Evolutionary conservation across 30 jellyfish, hydroid and myxozoan genomes (phyloP).

Genomic region (Phacellophora camtschatica): DNA sequence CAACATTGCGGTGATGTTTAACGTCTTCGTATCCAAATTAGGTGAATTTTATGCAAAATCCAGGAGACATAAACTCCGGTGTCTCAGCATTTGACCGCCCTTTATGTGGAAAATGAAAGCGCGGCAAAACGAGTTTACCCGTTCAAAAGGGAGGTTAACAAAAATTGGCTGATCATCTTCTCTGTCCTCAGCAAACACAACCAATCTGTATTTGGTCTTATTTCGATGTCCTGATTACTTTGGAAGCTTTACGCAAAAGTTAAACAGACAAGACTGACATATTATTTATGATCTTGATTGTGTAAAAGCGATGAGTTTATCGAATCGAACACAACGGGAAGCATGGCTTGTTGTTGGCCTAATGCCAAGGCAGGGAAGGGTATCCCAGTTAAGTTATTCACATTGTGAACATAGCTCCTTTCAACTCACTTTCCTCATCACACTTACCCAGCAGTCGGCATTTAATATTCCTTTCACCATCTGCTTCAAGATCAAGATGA

Average conservation of each 20-base stretch:
- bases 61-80: no score
- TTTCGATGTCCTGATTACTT: no score
- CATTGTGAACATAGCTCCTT: conserved; percentile 20
- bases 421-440: not conserved
- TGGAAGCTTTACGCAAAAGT: no score
- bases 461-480: not conserved
- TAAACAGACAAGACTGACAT: no score
- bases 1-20: no score
- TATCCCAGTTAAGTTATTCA: no score
- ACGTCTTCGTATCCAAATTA: no score
- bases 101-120: conserved; percentile 51
- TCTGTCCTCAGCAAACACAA: not conserved
- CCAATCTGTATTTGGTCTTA: not conserved
- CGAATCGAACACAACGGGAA: conserved; percentile 22
- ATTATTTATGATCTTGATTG: not conserved
- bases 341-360: conserved; percentile 67
- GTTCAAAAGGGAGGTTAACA: not conserved
- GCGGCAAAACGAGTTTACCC: conserved; percentile 78
- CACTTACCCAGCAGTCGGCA: conserved; percentile 6
- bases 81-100: conserved; percentile 68
- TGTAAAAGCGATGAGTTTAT: conserved; percentile 7
- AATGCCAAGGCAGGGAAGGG: conserved; percentile 23
- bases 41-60: no score
- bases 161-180: not conserved
- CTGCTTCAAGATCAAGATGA: not conserved